A percentile compares a stretch with the other conserved stretches of the same genome.
Conservation (phyloP, 2,797 vertebrate species). For the Channa striata region DNA sequence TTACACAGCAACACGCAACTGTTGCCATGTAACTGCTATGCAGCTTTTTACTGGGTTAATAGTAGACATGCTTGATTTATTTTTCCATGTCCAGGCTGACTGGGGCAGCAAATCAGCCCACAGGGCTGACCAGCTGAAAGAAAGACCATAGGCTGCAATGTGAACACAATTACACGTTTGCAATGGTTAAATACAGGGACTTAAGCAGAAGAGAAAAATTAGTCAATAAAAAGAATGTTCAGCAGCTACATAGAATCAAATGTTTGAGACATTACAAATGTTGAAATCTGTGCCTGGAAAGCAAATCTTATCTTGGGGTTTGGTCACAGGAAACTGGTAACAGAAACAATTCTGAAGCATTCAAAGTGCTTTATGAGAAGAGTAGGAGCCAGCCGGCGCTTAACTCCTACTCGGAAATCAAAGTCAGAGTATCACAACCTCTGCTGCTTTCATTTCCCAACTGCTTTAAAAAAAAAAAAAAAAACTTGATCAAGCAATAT, state of each 20-base stretch:
- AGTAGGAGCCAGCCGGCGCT: background rate
- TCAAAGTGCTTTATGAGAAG: background rate
- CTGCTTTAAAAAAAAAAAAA: too few relatives aligned
- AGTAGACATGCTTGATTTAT: slow-evolving; percentile 24
- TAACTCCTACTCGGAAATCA: too few relatives aligned
- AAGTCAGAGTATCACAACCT: background rate
- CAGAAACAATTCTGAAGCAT: background rate
- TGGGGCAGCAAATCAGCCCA: slow-evolving; percentile 24
- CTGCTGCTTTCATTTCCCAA: background rate
- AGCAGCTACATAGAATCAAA: too few relatives aligned
- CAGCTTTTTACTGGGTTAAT: slow-evolving; percentile 2
- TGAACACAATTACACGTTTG: background rate
- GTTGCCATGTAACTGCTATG: slow-evolving; percentile 16
- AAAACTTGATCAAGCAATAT: background rate
- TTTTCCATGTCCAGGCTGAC: slow-evolving; percentile 18
- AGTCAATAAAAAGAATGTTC: background rate
- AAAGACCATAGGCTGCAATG: slow-evolving; percentile 1
- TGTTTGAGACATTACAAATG: background rate
- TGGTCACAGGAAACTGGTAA: background rate
- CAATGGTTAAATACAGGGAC: background rate
- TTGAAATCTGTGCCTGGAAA: background rate
- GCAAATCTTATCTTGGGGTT: background rate
- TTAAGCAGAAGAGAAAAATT: too few relatives aligned
- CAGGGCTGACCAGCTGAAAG: slow-evolving; percentile 8
- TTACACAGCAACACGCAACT: background rate